Conservation (phyloP, 2,113 vertebrate genomes). For the Ardeotis arabs region DNA sequence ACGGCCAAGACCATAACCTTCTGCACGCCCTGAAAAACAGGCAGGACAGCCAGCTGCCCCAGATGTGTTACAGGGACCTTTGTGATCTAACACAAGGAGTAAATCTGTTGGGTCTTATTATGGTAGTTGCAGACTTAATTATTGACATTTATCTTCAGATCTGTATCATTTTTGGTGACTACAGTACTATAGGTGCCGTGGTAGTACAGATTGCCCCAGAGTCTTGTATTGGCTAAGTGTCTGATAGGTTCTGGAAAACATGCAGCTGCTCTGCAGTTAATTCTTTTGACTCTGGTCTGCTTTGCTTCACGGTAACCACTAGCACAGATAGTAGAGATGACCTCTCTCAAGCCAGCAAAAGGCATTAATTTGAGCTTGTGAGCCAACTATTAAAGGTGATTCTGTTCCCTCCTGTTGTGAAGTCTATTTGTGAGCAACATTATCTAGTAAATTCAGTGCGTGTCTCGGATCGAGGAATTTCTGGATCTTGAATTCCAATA, state of each 20-base stretch:
- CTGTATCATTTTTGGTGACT: neutral
- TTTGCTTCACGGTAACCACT: neutral
- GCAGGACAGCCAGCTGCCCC: neutral
- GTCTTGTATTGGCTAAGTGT: neutral
- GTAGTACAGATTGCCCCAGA: neutral
- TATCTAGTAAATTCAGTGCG: neutral
- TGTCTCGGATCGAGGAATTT: neutral
- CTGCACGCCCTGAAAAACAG: neutral
- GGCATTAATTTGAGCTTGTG: neutral
- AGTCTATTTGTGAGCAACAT: neutral
- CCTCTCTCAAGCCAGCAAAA: neutral
- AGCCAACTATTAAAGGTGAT: neutral
- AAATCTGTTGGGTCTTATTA: neutral
- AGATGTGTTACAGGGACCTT: neutral
- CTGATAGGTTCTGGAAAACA: neutral
- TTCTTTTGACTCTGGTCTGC: neutral
- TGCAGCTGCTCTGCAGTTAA: neutral
- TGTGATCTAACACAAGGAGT: neutral
- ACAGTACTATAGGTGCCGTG: rapidly evolving
- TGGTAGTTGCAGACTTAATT: neutral
- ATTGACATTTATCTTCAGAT: neutral
- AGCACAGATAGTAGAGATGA: neutral
- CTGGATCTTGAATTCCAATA: neutral
- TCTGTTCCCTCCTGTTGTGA: neutral
- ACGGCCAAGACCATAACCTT: neutral